Conservation (phyloP, 1,140 invertebrate species). For the Ostrea edulis region DNA sequence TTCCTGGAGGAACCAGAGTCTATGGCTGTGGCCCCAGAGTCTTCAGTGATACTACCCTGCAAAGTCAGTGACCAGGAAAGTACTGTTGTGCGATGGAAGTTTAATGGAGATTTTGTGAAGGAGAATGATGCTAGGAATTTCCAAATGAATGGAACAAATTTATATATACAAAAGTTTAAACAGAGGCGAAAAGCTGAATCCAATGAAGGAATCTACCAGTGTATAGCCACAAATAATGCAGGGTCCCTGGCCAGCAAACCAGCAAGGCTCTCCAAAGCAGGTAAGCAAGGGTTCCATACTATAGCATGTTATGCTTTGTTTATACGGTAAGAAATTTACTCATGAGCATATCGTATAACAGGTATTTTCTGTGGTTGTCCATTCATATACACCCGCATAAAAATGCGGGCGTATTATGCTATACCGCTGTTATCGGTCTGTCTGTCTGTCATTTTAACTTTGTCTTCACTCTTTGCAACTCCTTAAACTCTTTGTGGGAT, state of each 20-base stretch:
- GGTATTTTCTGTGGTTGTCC: too few relatives aligned
- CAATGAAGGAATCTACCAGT: constrained; percentile 58
- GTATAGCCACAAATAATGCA: constrained; percentile 53
- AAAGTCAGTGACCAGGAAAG: constrained; percentile 54
- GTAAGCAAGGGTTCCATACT: background rate
- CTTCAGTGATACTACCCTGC: constrained; percentile 58
- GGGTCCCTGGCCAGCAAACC: constrained; percentile 53
- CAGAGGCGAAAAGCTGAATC: constrained; percentile 45
- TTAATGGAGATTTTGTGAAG: constrained; percentile 56
- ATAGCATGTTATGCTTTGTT: background rate
- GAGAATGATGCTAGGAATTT: constrained; percentile 47
- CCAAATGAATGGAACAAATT: constrained; percentile 52
- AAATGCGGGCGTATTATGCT: too few relatives aligned
- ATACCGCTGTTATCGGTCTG: too few relatives aligned
- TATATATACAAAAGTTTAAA: constrained; percentile 57
- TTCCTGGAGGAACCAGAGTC: constrained; percentile 59
- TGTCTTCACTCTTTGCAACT: too few relatives aligned
- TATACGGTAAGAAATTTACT: too few relatives aligned
- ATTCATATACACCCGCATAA: too few relatives aligned
- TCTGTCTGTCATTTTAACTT: too few relatives aligned
- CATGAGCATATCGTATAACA: too few relatives aligned
- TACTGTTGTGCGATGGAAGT: constrained; percentile 56
- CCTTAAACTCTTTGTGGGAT: too few relatives aligned
- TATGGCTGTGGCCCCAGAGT: constrained; percentile 51
- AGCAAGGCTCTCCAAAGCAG: constrained; percentile 57